These are phyloP conservation scores for Desmophyllum pertusum DNA, from an alignment of 92 coral and sea anemone genomes.

Conservation along the genomic window DNA sequence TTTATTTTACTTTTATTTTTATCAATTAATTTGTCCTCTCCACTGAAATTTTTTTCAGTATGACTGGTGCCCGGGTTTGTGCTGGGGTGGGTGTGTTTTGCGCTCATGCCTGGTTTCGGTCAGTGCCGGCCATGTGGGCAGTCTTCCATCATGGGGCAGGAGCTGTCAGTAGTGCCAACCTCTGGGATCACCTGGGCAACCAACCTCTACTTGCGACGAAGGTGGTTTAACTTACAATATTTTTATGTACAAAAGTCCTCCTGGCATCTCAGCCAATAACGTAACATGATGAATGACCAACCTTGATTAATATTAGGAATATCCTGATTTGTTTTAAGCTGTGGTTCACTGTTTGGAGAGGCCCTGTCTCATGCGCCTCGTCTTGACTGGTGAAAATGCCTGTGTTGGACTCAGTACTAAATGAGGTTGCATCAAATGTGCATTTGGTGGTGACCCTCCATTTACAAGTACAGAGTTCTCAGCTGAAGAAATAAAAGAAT, in stretches of 20 bases:
- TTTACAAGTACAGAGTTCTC: slow-evolving; percentile 31
- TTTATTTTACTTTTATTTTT: no score
- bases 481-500: background rate
- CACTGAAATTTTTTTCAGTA: no score
- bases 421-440: slow-evolving; percentile 23
- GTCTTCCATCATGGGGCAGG: no score
- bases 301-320: slow-evolving; percentile 13
- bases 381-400: slow-evolving; percentile 84
- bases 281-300: background rate
- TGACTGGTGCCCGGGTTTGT: no score
- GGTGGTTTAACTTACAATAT: no score
- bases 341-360: slow-evolving; percentile 60
- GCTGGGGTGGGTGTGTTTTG: no score
- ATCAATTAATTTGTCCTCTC: no score
- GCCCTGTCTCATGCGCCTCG: slow-evolving; percentile 80
- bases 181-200: no score
- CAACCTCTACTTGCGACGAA: no score
- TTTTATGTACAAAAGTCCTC: background rate
- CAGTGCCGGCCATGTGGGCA: no score
- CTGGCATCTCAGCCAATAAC: background rate
- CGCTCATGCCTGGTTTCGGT: no score
- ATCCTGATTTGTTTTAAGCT: slow-evolving; percentile 1
- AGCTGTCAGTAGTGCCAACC: no score
- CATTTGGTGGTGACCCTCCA: slow-evolving; percentile 57
- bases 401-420: slow-evolving; percentile 31